Conservation (phyloP, 2,113 vertebrate species). For the Leptosomus discolor region DNA sequence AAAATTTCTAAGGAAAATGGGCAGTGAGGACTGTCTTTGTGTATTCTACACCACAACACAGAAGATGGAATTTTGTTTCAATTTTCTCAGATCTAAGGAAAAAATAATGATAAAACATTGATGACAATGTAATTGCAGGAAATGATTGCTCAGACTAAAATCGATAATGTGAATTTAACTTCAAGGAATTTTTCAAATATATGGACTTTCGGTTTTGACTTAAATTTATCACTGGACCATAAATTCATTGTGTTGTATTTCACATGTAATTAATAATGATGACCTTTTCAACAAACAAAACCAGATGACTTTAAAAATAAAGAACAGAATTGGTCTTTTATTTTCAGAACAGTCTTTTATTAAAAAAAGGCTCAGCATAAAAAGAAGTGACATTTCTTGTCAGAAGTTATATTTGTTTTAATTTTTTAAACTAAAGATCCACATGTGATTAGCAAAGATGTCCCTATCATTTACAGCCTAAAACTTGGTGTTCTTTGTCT, state of each 20-base stretch:
- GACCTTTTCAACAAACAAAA: not conserved
- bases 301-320: not conserved
- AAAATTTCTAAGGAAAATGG: not conserved
- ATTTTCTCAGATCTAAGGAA: not conserved
- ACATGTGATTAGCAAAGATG: not conserved
- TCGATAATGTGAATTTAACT: not conserved
- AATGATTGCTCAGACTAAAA: not conserved
- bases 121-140: not conserved
- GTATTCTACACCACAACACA: not conserved
- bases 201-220: not conserved
- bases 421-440: not conserved
- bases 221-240: not conserved
- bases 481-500: not conserved
- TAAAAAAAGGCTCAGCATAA: not conserved
- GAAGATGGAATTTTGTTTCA: not conserved
- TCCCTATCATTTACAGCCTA: not conserved
- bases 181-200: not conserved
- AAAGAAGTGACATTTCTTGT: not conserved
- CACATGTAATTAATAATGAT: not conserved
- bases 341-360: not conserved
- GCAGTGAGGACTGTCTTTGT: not conserved
- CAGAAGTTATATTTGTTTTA: not conserved
- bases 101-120: not conserved
- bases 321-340: not conserved
- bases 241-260: not conserved